Evolutionary conservation across 2,888 invertebrate genomes (phyloP).

Genomic region (Diaphora mendica): DNA sequence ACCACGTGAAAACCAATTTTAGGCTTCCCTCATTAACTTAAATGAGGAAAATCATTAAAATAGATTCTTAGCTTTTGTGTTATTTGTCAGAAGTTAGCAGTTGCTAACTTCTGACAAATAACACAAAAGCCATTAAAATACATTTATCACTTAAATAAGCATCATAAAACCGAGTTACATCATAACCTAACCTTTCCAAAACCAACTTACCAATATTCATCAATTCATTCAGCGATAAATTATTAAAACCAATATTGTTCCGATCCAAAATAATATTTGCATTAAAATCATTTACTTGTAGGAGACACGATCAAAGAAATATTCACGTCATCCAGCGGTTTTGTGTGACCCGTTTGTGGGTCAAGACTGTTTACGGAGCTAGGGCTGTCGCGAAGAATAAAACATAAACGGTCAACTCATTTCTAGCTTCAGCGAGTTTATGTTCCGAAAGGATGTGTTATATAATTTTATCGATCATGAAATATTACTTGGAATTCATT

Average conservation of each 20-base stretch:
- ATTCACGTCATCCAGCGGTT: slow-evolving; percentile 44
- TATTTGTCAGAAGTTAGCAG: neutral
- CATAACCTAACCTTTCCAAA: slow-evolving; percentile 2
- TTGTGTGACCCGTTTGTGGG: slow-evolving; percentile 43
- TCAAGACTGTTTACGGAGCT: slow-evolving; percentile 42
- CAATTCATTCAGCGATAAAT: slow-evolving; percentile 16
- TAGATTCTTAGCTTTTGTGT: neutral
- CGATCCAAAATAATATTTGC: slow-evolving; percentile 30
- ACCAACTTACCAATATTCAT: neutral
- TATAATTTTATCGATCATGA: neutral
- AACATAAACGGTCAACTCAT: neutral
- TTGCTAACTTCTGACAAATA: neutral
- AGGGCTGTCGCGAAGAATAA: slow-evolving; percentile 33
- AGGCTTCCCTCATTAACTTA: neutral
- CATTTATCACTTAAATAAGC: neutral
- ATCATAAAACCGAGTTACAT: neutral
- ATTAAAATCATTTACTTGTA: slow-evolving; percentile 43
- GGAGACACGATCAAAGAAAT: slow-evolving; percentile 43
- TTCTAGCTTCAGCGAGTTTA: neutral
- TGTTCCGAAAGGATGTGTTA: neutral
- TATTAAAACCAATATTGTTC: slow-evolving; percentile 37
- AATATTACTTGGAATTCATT: neutral
- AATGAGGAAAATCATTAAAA: neutral
- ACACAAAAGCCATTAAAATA: neutral
- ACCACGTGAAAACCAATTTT: neutral